These are phyloP conservation scores for Encarsia formosa DNA, from an alignment of 2,888 invertebrate genomes.

Conservation along the genomic window DNA sequence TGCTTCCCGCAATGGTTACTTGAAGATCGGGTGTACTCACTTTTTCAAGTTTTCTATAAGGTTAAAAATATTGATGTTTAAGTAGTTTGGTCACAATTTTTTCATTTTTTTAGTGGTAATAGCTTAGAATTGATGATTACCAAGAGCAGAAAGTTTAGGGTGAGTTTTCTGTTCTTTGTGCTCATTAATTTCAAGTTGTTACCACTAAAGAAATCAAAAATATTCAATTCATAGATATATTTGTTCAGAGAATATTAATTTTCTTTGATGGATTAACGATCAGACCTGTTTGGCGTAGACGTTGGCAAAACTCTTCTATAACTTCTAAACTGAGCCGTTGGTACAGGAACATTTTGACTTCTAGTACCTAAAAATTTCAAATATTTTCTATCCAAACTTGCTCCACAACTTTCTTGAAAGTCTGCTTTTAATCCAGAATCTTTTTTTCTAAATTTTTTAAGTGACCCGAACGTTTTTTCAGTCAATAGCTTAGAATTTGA, in stretches of 20 bases:
- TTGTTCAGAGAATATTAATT: not conserved
- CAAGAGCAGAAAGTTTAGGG: too few relatives aligned
- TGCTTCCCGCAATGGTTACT: slow-evolving; percentile 46
- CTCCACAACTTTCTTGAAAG: slow-evolving; percentile 57
- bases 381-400: slow-evolving; percentile 71
- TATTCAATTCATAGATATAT: not conserved
- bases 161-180: too few relatives aligned
- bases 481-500: slow-evolving; percentile 37
- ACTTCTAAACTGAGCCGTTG: slow-evolving; percentile 74
- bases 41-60: slow-evolving; percentile 38
- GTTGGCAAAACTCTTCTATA: slow-evolving; percentile 63
- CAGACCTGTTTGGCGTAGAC: slow-evolving; percentile 40
- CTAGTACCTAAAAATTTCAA: slow-evolving; percentile 57
- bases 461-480: slow-evolving; percentile 61
- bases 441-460: slow-evolving; percentile 61
- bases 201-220: not conserved
- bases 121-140: too few relatives aligned
- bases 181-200: not conserved
- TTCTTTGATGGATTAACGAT: not conserved
- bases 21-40: slow-evolving; percentile 42
- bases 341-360: slow-evolving; percentile 66
- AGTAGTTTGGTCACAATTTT: too few relatives aligned
- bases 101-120: too few relatives aligned
- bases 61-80: not conserved
- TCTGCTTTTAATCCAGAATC: slow-evolving; percentile 41